phyloP scores from a whole-genome alignment of 2,113 vertebrate genomes.

The Hiodon tergisus region DNA sequence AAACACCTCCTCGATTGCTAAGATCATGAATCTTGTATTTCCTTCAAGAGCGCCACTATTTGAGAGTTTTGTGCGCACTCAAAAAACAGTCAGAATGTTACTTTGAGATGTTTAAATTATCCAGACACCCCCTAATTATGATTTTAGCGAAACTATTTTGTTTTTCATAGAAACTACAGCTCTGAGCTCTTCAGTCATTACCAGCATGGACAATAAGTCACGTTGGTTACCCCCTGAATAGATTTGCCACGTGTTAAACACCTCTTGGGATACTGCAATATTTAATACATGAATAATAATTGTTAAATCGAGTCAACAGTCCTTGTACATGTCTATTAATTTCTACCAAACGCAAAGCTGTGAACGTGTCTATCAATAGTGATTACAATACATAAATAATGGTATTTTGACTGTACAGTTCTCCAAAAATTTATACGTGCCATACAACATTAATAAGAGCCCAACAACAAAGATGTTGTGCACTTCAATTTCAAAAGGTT shows the following conservation, averaged over 20 bases:
- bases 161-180: background rate
- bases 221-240: background rate
- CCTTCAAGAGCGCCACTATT: background rate
- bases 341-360: no score
- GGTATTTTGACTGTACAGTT: background rate
- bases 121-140: slow-evolving; percentile 3
- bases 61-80: background rate
- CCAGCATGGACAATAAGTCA: background rate
- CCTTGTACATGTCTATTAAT: no score
- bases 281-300: background rate
- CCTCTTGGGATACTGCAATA: background rate
- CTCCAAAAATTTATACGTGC: background rate
- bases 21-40: slow-evolving; percentile 15
- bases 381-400: background rate
- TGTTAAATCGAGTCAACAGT: no score
- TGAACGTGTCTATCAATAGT: no score
- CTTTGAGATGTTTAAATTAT: slow-evolving; percentile 11
- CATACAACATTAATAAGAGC: no score
- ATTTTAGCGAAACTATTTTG: background rate
- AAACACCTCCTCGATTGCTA: slow-evolving; percentile 1
- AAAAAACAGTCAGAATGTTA: slow-evolving; percentile 6
- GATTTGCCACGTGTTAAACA: background rate
- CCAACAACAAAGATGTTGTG: no score
- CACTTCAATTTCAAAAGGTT: no score
- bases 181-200: background rate